A percentile compares a stretch with the other conserved stretches of the same genome.
phyloP scores from a whole-genome alignment of 1,140 invertebrate species.

The Aleiodes sp. region DNA sequence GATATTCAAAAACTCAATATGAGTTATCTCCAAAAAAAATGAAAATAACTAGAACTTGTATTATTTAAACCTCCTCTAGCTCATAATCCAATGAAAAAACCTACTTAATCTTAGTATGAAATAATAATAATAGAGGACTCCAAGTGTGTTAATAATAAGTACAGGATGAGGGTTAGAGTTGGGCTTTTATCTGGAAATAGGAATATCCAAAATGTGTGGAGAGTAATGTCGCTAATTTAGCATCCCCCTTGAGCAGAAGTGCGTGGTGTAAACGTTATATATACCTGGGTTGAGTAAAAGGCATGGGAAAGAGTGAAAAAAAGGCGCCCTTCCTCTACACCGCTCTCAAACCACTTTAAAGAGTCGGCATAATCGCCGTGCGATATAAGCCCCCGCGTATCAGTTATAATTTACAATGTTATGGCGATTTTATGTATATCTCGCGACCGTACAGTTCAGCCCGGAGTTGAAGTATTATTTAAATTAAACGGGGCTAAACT shows the following conservation, averaged over 20 bases:
- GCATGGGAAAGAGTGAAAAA: slow-evolving; percentile 1
- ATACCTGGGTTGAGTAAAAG: too few species aligned
- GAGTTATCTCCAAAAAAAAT: too few species aligned
- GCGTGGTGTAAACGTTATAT: slow-evolving; percentile 9
- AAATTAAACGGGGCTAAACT: slow-evolving; percentile 69
- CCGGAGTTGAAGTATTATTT: slow-evolving; percentile 65
- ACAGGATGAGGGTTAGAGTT: not conserved
- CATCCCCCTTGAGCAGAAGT: slow-evolving; percentile 12
- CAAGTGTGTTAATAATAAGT: slow-evolving; percentile 2
- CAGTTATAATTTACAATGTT: slow-evolving; percentile 69
- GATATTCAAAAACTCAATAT: too few species aligned
- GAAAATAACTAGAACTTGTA: too few species aligned
- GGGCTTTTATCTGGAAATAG: not conserved
- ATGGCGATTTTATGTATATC: slow-evolving; percentile 69
- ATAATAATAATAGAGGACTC: too few species aligned
- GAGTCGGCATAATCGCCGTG: slow-evolving; percentile 23
- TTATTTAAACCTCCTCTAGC: too few species aligned
- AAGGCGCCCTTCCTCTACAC: too few species aligned
- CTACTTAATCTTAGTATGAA: too few species aligned
- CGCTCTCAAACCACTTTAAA: slow-evolving; percentile 23
- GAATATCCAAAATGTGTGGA: slow-evolving; percentile 13
- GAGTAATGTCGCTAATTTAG: slow-evolving; percentile 28
- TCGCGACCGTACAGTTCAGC: slow-evolving; percentile 42
- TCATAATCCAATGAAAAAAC: too few species aligned
- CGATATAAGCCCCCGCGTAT: slow-evolving; percentile 63